Evolutionary conservation across 2,797 vertebrate genomes (phyloP), one percentile per base, ranked within the genome.

Genomic region (Sebastes itinus): DNA sequence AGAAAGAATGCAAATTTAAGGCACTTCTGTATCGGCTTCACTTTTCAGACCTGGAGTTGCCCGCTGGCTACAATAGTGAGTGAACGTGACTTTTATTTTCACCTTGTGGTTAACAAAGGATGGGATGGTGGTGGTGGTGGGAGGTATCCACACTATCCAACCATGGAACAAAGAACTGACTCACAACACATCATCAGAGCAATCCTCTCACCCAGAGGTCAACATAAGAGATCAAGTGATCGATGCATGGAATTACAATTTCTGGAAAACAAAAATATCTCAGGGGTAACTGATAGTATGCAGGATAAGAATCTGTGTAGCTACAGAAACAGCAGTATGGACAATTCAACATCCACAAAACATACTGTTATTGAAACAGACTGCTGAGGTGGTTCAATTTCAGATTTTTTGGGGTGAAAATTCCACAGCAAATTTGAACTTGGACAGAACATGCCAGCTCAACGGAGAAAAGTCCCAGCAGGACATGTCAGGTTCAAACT

Each of bases 101-200:
- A 68, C 18, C 32, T 58, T 60, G 28, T 38, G 52, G 16, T 68
- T 3, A 73, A 77, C 74, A 74, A 71, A 73, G 14, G 27, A 65
- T 46, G 74, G 22, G 49, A 23, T 52, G 20, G 1, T 52, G 46
- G 46, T 25, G 14, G 12, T 60, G 14, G 12, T 61, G n/a, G 30
- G 35, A 46, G 16, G 72, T 23, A 60, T 62, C 28, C 62, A 52
- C 23, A 42, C 25, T 22, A 68, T 42, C 38, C 62, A 56, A 71
- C 32, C 8, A 13, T 5, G 16, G 35, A 58, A 77, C 77, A 78
- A 77, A 74, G 22, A 38, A 59, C 32, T 33, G 58, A 56, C 54
- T 11, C 63, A 76, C 54, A 67, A n/a, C 25, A 55, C 8, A 10
- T 68, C 12, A 11, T 46, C 22, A 18, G 64, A 52, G 52, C 28